phyloP scores from a whole-genome alignment of 2,797 vertebrate species.

The Premnoplex brunnescens region DNA sequence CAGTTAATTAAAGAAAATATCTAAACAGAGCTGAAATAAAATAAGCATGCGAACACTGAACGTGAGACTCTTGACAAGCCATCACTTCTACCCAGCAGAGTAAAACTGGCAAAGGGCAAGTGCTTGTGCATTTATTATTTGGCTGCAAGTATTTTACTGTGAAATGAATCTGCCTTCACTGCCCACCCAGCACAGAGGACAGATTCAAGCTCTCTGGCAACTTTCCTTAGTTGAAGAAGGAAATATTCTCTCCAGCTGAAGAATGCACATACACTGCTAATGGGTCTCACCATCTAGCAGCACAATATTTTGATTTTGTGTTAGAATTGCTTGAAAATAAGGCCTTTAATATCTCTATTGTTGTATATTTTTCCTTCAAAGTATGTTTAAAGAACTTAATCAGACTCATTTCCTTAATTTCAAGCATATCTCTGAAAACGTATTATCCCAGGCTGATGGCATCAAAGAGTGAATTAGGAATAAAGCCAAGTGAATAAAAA shows the following conservation, averaged over 20 bases:
- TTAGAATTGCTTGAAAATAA: constrained; percentile 49
- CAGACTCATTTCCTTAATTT: constrained; percentile 65
- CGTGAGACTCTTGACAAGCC: neutral
- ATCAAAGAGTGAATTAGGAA: constrained; percentile 67
- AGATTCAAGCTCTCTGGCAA: constrained; percentile 7
- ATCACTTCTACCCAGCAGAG: neutral
- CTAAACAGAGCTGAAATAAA: neutral
- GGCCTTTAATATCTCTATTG: constrained; percentile 47
- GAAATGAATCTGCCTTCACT: neutral
- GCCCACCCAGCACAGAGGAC: neutral
- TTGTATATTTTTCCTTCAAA: constrained; percentile 49
- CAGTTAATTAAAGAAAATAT: neutral
- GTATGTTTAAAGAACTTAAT: constrained; percentile 45
- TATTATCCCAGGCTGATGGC: constrained; percentile 63
- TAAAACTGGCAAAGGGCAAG: neutral
- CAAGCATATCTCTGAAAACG: constrained; percentile 35
- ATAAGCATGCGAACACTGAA: neutral
- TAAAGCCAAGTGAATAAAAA: constrained; percentile 56
- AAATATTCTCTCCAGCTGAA: neutral
- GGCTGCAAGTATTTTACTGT: neutral
- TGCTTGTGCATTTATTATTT: neutral
- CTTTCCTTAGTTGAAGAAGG: neutral
- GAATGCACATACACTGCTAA: neutral
- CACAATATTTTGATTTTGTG: neutral
- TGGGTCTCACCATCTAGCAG: neutral